Base-by-base conservation (phyloP, 2,888 invertebrate species). In the Cerastis rubricosa region DNA sequence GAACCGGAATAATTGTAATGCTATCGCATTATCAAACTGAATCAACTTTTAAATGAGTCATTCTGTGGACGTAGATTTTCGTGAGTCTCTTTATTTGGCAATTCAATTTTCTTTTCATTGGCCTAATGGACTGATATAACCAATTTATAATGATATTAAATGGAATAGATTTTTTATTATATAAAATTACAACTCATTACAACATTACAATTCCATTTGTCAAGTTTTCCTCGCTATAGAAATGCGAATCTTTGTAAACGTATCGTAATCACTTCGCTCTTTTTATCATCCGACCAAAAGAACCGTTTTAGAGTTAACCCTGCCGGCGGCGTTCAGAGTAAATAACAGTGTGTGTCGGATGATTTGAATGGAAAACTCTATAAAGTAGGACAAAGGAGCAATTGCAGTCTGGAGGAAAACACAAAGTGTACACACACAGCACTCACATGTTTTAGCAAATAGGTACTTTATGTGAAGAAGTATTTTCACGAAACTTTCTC, bases 81-180 rank as follows among this genome's bases (percentile, higher is more conserved):
- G 29, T 65, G 68, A 71, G 59, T 75, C 81, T 81, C 80, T 80
- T 88, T 82, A 90, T 89, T 91, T 91, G 87, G 88, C 90, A 90
- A 92, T 92, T 91, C 89, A 90, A 90, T 90, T 91, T 87, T 86
- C 89, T 80, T 88, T 89, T 91, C 91, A 91, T 91, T 88, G 85
- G 80, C 85, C 84, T 92, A 92, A 93, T 93, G 91, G 91, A 89
- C 87, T 87, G 89, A 88, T 89, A 89, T 90, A 92, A 91, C 89
- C 87, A 85, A 92, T 91, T 93, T 91, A 91, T 87, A 84, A 89
- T 86, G 85, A 88, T 89, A 88, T 85, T 84, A 84, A 90, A 89
- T 88, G 82, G 86, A 89, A 88, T 89, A 88, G 85, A 87, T 87
- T 77, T 57, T 78, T 88, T 85, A 59, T 85, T 83, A 77, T 78